Percentiles rank a stretch among this genome's conserved stretches.
Evolutionary conservation across 2,113 vertebrate genomes (phyloP).

Genomic region (Diadophis punctatus): DNA sequence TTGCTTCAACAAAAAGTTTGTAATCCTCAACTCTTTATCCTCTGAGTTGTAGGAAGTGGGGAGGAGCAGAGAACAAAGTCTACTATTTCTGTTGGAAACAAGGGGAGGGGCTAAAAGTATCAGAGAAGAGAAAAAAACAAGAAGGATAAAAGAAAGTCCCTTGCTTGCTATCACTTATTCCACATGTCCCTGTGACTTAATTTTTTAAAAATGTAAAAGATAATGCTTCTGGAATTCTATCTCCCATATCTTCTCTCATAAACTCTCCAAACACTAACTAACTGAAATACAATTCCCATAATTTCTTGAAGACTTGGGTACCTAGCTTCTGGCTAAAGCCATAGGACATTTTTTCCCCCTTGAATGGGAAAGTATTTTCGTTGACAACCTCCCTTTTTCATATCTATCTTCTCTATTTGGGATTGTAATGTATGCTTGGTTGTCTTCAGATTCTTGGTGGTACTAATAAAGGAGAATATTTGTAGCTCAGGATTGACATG

Average conservation of each 20-base stretch:
- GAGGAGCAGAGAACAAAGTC: background rate
- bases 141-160: background rate
- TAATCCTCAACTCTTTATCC: background rate
- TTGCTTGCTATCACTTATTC: background rate
- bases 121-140: background rate
- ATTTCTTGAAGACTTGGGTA: background rate
- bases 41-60: background rate
- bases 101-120: background rate
- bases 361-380: background rate
- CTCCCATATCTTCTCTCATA: background rate
- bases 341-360: background rate
- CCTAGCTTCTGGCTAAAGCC: background rate
- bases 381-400: background rate
- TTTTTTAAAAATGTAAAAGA: background rate
- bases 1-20: background rate
- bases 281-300: background rate
- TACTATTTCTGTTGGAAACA: background rate
- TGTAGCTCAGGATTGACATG: background rate
- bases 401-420: background rate
- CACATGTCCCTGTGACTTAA: background rate
- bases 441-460: background rate
- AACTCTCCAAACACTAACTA: background rate
- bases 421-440: background rate
- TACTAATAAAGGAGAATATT: background rate
- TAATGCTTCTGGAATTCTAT: background rate